Percentiles rank a stretch among this genome's conserved stretches.
Conservation (phyloP, 2,113 vertebrate species). For the Protobothrops mucrosquamatus region DNA sequence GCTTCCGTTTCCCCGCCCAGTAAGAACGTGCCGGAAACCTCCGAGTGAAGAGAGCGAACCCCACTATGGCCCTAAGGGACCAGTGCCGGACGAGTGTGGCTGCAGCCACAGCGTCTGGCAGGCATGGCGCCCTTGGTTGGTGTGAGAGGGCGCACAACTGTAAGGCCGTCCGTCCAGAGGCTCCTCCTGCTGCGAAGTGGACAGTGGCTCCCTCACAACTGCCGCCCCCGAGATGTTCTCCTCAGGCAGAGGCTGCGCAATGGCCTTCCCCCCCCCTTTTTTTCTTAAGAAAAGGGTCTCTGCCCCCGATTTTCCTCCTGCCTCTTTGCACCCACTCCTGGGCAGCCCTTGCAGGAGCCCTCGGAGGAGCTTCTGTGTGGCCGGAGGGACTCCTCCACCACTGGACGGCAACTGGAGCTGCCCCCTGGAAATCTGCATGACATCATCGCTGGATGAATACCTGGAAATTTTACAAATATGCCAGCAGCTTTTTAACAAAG, state of each 20-base stretch:
- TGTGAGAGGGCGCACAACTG: too few species aligned
- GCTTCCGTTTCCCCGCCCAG: background rate
- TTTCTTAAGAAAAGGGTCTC: background rate
- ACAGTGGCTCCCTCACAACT: background rate
- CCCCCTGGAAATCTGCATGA: constrained; percentile 82
- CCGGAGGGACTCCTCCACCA: background rate
- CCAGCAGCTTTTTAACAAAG: constrained; percentile 79
- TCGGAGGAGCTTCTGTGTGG: background rate
- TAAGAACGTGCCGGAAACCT: background rate
- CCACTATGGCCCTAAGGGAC: background rate
- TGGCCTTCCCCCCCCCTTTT: background rate
- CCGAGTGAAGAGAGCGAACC: background rate
- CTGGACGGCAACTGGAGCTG: constrained; percentile 1
- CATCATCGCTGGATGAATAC: constrained; percentile 90
- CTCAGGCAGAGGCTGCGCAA: background rate
- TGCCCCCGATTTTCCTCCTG: background rate
- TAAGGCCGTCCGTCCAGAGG: background rate
- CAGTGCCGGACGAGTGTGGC: too few species aligned
- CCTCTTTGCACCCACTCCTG: background rate
- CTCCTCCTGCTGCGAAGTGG: background rate
- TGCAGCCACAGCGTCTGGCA: background rate
- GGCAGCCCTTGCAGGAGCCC: rapidly evolving
- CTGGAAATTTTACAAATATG: constrained; percentile 91
- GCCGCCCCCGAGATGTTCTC: background rate
- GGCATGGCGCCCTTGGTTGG: background rate